Base-by-base conservation (phyloP, 2,797 vertebrate genomes). In the Gymnothorax reevesii region DNA sequence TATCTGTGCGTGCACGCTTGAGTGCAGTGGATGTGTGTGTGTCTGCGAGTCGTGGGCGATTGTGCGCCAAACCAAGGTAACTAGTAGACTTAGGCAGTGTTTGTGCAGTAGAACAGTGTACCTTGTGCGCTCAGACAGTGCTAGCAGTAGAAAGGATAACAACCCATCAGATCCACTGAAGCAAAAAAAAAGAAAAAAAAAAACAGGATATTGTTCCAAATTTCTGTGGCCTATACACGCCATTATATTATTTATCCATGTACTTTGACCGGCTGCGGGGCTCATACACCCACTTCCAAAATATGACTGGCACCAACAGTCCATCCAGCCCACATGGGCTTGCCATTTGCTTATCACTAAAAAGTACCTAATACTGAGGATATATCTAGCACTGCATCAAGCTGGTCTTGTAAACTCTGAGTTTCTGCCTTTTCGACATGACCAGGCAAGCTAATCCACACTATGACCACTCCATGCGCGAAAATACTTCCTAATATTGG, bases 131-230 rank as follows among this genome's bases (percentile, higher is more conserved):
- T 95, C 95, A 88, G 92, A 94, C 88, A 96, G 94, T 92, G 95
- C 94, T 90, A 89, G 92, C 88, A 96, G 95, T 87, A 96, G 93
- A 86, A 96, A 94, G 86, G 93, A 93, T 94, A 96, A 94, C 92
- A 96, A 95, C 92, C 93, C 92, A 91, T 96, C 95, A 2, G 94
- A 94, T 94, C 95, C 95, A 92, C 95, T 96, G 94, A 88, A 92
- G 75, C 92, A 87, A 88, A 89, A 88, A 87, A 85, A 87, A 57
- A 62, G 25, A 84, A 92, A 85, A 87, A 92, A 85, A 87, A 54
- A 4, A 79, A 4, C 73, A 77, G 73, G 2, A 42, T 3, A 42
- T 77, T 49, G 17, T 77, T 77, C 33, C 33, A 42, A 42, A 42
- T 42, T n/a, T 64, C n/a, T 10, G 22, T 69, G 17, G 33, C 8